A percentile compares a stretch with the other conserved stretches of the same genome.
Evolutionary conservation across 2,797 vertebrate genomes (phyloP).

Genomic region (Enteromius thamalakanensis): DNA sequence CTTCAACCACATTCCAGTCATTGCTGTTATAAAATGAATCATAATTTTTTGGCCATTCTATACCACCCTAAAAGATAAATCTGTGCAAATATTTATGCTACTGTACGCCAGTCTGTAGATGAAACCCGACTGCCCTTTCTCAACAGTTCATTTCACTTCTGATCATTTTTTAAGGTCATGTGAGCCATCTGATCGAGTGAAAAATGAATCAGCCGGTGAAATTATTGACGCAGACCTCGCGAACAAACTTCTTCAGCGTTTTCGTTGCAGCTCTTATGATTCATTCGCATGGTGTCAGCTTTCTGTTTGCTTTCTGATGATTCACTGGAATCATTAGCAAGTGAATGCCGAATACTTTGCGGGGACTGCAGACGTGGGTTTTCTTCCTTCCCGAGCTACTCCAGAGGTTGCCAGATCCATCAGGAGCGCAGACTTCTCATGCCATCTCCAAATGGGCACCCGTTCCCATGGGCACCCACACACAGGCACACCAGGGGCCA

Average conservation of each 20-base stretch:
- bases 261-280: slow-evolving; percentile 42
- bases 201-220: slow-evolving; percentile 54
- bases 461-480: slow-evolving; percentile 45
- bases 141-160: slow-evolving; percentile 28
- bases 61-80: neutral
- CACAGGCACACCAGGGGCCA: slow-evolving; percentile 45
- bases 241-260: slow-evolving; percentile 42
- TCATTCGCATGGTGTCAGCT: slow-evolving; percentile 47
- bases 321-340: slow-evolving; percentile 57
- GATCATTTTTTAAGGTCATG: slow-evolving; percentile 51
- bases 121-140: neutral
- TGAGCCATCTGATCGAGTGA: slow-evolving; percentile 56
- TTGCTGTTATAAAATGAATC: neutral
- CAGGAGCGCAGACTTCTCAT: slow-evolving; percentile 16
- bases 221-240: slow-evolving; percentile 32
- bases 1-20: neutral
- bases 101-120: neutral
- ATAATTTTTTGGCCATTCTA: rapidly evolving
- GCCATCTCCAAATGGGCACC: slow-evolving; percentile 12
- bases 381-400: slow-evolving; percentile 28
- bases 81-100: neutral
- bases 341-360: slow-evolving; percentile 17
- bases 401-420: slow-evolving; percentile 51
- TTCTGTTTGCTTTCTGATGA: slow-evolving; percentile 35
- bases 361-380: slow-evolving; percentile 7